phyloP scores from a whole-genome alignment of 1,140 invertebrate genomes.

The Diprion similis region DNA sequence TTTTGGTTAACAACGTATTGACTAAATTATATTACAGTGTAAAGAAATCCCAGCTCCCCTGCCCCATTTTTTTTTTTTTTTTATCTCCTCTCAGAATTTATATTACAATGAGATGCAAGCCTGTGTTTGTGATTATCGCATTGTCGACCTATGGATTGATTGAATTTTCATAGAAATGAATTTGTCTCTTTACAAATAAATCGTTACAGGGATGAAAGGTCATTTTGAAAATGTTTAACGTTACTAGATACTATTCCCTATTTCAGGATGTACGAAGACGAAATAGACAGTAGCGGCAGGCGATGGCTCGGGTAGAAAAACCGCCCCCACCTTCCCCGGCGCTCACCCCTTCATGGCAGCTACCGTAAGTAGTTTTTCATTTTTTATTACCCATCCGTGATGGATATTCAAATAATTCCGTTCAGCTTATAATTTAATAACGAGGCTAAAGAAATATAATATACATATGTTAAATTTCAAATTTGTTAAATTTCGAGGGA shows the following conservation, averaged over 20 bases:
- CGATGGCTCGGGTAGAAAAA: slow-evolving; percentile 49
- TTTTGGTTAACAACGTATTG: too few relatives aligned
- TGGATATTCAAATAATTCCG: background rate
- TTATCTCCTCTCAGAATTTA: background rate
- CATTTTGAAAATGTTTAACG: too few relatives aligned
- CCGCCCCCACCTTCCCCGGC: slow-evolving; percentile 38
- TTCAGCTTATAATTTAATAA: too few relatives aligned
- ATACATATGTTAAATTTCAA: too few relatives aligned
- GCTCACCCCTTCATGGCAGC: slow-evolving; percentile 49
- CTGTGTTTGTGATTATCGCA: too few relatives aligned
- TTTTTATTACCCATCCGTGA: background rate
- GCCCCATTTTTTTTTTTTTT: background rate
- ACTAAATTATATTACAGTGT: too few relatives aligned
- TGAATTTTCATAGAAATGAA: too few relatives aligned
- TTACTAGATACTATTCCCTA: slow-evolving; percentile 22
- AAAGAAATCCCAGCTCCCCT: too few relatives aligned
- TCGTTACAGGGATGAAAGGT: slow-evolving; percentile 23
- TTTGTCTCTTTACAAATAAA: too few relatives aligned
- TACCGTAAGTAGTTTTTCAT: slow-evolving; percentile 49
- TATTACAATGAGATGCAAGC: too few relatives aligned
- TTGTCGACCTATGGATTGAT: too few relatives aligned
- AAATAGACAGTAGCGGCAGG: slow-evolving; percentile 34
- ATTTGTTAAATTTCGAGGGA: background rate
- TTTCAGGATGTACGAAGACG: slow-evolving; percentile 48
- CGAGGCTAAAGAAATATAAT: too few relatives aligned